Evolutionary conservation across 92 coral and sea anemone species (phyloP).

Genomic region (Palythoa grandiflora): DNA sequence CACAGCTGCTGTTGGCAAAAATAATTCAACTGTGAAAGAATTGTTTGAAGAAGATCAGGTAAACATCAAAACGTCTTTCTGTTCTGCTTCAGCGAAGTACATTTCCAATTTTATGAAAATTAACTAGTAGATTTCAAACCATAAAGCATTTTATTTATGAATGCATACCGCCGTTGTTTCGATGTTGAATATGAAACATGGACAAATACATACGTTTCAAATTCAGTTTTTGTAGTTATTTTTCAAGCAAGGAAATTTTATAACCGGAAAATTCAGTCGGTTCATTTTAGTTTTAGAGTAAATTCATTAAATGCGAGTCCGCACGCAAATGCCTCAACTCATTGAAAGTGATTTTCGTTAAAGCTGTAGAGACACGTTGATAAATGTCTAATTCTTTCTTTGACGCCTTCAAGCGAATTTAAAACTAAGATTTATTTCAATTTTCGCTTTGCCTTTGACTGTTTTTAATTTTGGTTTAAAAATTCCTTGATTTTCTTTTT

Average conservation of each 20-base stretch:
- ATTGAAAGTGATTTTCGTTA: constrained; percentile 15
- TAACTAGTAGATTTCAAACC: background rate
- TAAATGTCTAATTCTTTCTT: background rate
- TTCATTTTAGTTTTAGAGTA: constrained; percentile 27
- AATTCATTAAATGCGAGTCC: constrained; percentile 24
- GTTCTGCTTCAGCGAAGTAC: background rate
- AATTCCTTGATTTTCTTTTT: background rate
- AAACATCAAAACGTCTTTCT: background rate
- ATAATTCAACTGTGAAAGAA: constrained; percentile 31
- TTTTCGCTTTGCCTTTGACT: background rate
- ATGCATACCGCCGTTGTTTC: constrained; percentile 42
- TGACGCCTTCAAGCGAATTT: background rate
- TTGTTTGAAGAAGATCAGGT: constrained; percentile 48
- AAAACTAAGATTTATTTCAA: background rate
- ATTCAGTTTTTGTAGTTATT: background rate
- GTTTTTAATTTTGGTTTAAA: background rate
- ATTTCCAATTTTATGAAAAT: constrained; percentile 16
- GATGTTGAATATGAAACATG: background rate
- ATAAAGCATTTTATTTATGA: background rate
- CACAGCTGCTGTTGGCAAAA: constrained; percentile 12
- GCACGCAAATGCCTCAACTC: constrained; percentile 27
- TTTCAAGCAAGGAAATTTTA: background rate
- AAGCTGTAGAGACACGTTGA: background rate
- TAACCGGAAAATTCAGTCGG: background rate
- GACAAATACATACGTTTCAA: background rate